Evolutionary conservation across 2,113 vertebrate genomes (phyloP).

Genomic region (Cygnus atratus): DNA sequence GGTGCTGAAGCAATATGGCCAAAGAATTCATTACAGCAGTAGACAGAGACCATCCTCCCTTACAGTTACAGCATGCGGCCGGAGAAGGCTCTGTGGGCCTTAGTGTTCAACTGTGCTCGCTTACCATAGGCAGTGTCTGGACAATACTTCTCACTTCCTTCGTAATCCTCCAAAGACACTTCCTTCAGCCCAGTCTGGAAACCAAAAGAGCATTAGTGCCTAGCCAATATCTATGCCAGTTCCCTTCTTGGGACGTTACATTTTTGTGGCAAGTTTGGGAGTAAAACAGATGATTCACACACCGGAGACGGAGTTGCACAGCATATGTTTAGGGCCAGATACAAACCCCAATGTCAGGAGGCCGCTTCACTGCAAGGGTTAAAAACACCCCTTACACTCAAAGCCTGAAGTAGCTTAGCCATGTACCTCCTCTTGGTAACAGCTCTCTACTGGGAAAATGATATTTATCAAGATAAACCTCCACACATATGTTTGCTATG

Average conservation of each 20-base stretch:
- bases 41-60: background rate
- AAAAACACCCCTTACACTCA: background rate
- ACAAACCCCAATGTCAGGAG: background rate
- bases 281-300: background rate
- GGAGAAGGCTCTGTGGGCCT: background rate
- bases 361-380: background rate
- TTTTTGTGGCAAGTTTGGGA: background rate
- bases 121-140: constrained; percentile 88
- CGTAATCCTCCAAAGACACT: constrained; percentile 48
- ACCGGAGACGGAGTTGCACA: background rate
- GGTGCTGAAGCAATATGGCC: background rate
- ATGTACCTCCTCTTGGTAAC: background rate
- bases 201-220: constrained; percentile 53
- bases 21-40: background rate
- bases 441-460: background rate
- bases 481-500: background rate
- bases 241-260: background rate
- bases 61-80: background rate
- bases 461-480: background rate
- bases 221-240: background rate
- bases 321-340: background rate
- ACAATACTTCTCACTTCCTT: constrained; percentile 73
- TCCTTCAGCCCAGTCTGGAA: constrained; percentile 73
- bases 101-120: constrained; percentile 23
- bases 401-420: background rate